Evolutionary conservation across 92 coral and sea anemone genomes (phyloP).

Genomic region (Zoanthus gigantus): DNA sequence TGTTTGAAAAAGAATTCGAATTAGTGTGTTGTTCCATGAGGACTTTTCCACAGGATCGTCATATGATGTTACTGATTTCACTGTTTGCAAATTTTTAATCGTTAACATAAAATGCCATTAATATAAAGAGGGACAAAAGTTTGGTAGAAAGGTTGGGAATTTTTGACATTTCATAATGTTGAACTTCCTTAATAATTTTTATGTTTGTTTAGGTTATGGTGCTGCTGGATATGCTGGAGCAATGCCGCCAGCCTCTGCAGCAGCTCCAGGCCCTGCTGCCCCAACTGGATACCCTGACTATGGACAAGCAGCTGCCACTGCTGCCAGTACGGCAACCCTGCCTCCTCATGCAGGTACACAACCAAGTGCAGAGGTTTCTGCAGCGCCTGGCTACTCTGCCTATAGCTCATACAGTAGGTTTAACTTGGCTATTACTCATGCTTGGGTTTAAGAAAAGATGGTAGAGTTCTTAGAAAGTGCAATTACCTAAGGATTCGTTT

Average conservation of each 20-base stretch:
- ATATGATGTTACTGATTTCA: too few relatives aligned
- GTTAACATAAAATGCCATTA: background rate
- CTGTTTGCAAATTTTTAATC: conserved; percentile 1
- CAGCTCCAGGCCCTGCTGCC: conserved; percentile 42
- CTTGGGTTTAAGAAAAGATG: background rate
- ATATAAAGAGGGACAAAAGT: background rate
- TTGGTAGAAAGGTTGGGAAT: background rate
- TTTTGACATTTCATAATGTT: background rate
- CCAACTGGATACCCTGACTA: conserved; percentile 44
- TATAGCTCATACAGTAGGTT: conserved; percentile 40
- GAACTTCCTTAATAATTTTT: background rate
- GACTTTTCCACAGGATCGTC: too few relatives aligned
- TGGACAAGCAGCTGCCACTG: conserved; percentile 37
- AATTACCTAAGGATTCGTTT: background rate
- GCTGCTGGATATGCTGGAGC: conserved; percentile 39
- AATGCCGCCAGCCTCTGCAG: conserved; percentile 24
- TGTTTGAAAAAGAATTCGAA: too few relatives aligned
- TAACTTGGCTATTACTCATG: background rate
- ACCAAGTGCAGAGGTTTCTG: conserved; percentile 38
- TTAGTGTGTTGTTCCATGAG: too few relatives aligned
- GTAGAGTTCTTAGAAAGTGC: background rate
- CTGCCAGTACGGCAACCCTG: conserved; percentile 47
- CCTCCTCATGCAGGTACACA: conserved; percentile 49
- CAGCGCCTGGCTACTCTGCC: conserved; percentile 18
- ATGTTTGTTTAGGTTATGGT: background rate